Evolutionary conservation across 2,797 vertebrate genomes (phyloP).

Genomic region (Halcyon chelicuti): DNA sequence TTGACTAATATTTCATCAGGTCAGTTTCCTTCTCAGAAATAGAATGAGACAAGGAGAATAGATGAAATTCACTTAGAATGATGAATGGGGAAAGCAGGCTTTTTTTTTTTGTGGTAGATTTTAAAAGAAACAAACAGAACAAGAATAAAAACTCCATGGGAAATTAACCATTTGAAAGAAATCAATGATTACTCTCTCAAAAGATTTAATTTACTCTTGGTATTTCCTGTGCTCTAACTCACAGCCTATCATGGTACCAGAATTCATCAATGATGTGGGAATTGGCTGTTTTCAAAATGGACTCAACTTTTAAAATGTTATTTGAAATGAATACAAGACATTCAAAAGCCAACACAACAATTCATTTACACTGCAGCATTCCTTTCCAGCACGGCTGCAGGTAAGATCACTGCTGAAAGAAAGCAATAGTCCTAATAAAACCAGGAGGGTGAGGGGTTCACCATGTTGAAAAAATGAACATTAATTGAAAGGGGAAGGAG

Average conservation of each 20-base stretch:
- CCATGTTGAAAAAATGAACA: neutral
- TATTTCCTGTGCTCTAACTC: neutral
- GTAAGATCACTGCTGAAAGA: neutral
- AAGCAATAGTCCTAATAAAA: neutral
- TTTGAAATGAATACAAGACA: neutral
- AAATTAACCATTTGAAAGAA: neutral
- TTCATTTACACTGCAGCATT: neutral
- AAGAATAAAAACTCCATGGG: neutral
- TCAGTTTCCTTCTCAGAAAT: slow-evolving; percentile 3
- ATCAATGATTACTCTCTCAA: neutral
- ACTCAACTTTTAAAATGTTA: neutral
- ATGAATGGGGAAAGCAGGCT: neutral
- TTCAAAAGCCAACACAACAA: neutral
- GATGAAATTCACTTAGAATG: neutral
- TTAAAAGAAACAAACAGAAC: neutral
- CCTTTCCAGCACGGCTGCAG: neutral
- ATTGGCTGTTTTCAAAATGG: neutral
- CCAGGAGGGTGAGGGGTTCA: neutral
- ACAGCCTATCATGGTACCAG: neutral
- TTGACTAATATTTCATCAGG: slow-evolving; percentile 10
- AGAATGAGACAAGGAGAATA: neutral
- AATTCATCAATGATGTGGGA: neutral
- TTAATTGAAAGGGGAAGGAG: neutral
- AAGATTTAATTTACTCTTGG: neutral
- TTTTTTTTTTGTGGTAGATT: neutral